A percentile compares a stretch with the other conserved stretches of the same genome.
These are phyloP conservation scores for Clarias pachynema DNA, from an alignment of 2,797 vertebrate genomes.

Conservation along the genomic window DNA sequence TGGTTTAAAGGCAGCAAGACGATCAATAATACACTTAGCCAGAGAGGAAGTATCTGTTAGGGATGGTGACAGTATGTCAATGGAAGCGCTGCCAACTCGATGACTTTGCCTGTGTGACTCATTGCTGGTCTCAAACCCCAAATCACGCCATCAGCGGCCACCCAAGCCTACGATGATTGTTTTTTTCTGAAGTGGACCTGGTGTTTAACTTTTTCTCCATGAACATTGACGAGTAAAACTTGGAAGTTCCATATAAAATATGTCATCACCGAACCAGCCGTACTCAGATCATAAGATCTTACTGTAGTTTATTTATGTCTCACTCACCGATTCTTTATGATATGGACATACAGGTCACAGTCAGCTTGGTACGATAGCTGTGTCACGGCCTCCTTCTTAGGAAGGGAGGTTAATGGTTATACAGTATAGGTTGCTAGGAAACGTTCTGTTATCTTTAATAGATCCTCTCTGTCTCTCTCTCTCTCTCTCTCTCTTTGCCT, in stretches of 20 bases:
- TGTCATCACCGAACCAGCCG: not conserved
- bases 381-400: not conserved
- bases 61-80: constrained; percentile 7
- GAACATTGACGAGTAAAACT: not conserved
- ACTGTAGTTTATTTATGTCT: not conserved
- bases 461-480: not conserved
- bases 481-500: not conserved
- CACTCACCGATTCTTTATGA: not conserved
- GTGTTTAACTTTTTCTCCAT: not conserved
- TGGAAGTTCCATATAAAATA: not conserved
- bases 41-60: not conserved
- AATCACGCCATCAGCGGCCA: constrained; percentile 33
- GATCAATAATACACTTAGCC: constrained; percentile 20
- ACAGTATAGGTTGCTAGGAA: constrained; percentile 11
- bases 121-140: constrained; percentile 44
- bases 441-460: not conserved
- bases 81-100: not conserved
- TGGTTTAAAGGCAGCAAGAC: constrained; percentile 10
- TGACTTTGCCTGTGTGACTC: constrained; percentile 31
- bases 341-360: not conserved
- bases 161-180: not conserved
- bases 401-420: not conserved
- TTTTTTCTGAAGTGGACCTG: not conserved
- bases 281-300: not conserved
- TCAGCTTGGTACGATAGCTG: not conserved